phyloP scores from a whole-genome alignment of 2,797 vertebrate species.

The Pelobates cultripes region DNA sequence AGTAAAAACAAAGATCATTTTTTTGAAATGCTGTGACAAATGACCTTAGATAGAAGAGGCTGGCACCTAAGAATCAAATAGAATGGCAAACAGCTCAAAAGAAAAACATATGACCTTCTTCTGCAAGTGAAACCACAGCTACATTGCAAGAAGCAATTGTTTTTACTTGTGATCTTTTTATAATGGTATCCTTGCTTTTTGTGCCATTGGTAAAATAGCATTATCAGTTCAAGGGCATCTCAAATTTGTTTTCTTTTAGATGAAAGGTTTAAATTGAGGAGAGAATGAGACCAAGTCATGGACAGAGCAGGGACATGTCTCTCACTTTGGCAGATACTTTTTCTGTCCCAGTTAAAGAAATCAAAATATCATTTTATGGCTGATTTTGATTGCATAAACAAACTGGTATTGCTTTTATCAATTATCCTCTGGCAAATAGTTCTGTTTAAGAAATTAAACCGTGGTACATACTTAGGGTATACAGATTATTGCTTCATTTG shows the following conservation, averaged over 20 bases:
- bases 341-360: too few species aligned
- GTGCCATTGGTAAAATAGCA: background rate
- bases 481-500: too few species aligned
- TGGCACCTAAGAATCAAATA: background rate
- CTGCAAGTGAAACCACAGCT: background rate
- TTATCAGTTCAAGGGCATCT: background rate
- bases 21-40: constrained; percentile 10
- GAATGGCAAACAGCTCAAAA: constrained; percentile 13
- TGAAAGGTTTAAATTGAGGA: background rate
- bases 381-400: too few species aligned
- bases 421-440: too few species aligned
- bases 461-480: too few species aligned
- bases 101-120: background rate
- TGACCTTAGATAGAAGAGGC: constrained; percentile 12
- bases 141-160: constrained; percentile 11
- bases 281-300: background rate
- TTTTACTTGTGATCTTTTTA: constrained; percentile 4
- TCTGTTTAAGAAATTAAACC: too few species aligned
- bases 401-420: too few species aligned
- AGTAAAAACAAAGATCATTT: constrained; percentile 4
- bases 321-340: background rate
- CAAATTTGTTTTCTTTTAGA: background rate
- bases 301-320: background rate
- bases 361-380: too few species aligned
- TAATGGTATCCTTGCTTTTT: background rate